Evolutionary conservation across 2,888 invertebrate species (phyloP), one percentile per base, ranked within the genome.

Genomic region (Agriopis aurantiaria): DNA sequence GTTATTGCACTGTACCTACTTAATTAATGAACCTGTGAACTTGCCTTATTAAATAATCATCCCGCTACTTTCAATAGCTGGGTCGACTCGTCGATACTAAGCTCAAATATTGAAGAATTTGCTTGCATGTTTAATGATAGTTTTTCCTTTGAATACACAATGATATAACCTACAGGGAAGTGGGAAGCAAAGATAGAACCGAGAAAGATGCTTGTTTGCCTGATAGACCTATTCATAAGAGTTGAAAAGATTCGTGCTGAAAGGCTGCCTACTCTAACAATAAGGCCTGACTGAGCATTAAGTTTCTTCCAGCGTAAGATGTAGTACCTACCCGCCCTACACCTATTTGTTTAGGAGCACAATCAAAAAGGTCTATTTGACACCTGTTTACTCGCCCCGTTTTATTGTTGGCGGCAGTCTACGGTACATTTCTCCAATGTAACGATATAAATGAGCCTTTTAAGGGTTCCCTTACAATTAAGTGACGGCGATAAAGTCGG

Each of bases 401-500:
- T 82, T 82, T 82, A 82, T 83, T 82, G 80, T 83, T 74, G 65
- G 43, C 73, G 64, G 79, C 75, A 79, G 75, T 75, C 78, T 79
- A 75, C 75, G 74, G 66, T 78, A 79, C 76, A 71, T 76, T 75
- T 72, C 73, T 73, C 68, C 69, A n/a, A 57, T 45, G 67, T 63
- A 67, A 75, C 72, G 71, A 71, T 75, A 75, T 73, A 75, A 78
- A 80, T 73, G 73, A 72, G 65, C 69, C 73, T 69, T 74, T 72
- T 71, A 75, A 72, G 73, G 72, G 71, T 72, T 72, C 75, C 76
- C 70, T 73, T 69, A 75, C 74, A 78, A 76, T 78, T 72, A 75
- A 77, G 73, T 67, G 73, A 65, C 62, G 68, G 55, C 65, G 61
- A 69, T 77, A 75, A 75, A 74, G 73, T 68, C 63, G 40, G 48